Evolutionary conservation across 2,797 vertebrate genomes (phyloP).

Genomic region (Eremophila alpestris): DNA sequence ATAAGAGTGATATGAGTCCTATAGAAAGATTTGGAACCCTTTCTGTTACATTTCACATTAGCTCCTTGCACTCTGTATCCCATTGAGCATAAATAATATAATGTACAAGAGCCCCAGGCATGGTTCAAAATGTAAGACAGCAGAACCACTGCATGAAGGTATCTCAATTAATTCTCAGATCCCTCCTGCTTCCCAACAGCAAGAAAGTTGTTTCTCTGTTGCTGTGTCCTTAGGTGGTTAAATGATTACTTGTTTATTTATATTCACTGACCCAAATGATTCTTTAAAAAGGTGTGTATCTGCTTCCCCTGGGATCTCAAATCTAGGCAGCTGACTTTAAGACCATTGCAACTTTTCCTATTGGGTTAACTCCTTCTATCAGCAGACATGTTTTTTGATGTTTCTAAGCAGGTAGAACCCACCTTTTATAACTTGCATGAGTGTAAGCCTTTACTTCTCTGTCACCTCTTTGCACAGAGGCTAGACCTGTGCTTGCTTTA

Average conservation of each 20-base stretch:
- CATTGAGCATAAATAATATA: not conserved
- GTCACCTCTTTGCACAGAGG: not conserved
- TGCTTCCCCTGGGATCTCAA: not conserved
- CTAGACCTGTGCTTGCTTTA: not conserved
- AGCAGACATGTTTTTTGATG: not conserved
- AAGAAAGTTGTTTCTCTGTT: not conserved
- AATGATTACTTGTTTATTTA: not conserved
- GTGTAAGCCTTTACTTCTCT: not conserved
- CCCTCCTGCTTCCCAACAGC: not conserved
- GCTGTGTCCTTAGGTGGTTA: not conserved
- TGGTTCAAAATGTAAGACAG: not conserved
- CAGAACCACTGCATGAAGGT: not conserved
- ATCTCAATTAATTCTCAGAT: not conserved
- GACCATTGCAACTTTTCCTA: not conserved
- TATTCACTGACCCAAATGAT: not conserved
- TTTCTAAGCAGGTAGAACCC: not conserved
- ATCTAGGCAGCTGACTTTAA: not conserved
- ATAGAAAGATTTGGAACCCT: not conserved
- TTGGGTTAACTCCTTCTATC: not conserved
- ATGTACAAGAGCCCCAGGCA: not conserved
- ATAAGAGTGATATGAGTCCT: not conserved
- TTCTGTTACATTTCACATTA: not conserved
- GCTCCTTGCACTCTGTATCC: not conserved
- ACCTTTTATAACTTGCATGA: not conserved
- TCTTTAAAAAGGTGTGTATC: not conserved